Conservation (phyloP, 2,113 vertebrate species). For the Sterrhoptilus dennistouni region DNA sequence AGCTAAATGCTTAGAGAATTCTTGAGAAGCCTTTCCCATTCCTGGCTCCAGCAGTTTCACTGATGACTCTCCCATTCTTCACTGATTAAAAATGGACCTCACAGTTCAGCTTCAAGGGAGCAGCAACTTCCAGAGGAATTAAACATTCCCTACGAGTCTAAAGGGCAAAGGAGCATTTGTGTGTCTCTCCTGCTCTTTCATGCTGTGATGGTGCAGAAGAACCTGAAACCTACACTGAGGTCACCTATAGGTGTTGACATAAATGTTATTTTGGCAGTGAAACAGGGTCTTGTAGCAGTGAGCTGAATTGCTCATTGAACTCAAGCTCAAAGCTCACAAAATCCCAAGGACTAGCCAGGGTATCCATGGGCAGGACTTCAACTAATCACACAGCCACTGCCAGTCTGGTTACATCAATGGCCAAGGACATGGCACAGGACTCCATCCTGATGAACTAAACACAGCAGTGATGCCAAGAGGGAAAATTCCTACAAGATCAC, state of each 20-base stretch:
- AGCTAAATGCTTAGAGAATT: neutral
- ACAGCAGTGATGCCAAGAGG: neutral
- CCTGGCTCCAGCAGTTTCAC: neutral
- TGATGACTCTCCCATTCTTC: neutral
- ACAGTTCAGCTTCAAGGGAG: neutral
- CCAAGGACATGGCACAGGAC: neutral
- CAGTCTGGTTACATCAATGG: neutral
- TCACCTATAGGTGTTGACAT: neutral
- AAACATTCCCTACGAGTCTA: neutral
- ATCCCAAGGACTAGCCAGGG: neutral
- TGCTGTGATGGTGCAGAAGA: neutral
- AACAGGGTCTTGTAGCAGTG: neutral
- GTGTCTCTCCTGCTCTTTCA: neutral
- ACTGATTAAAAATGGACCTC: neutral
- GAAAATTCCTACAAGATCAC: conserved; percentile 29
- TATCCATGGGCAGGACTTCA: neutral
- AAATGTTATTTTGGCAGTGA: neutral
- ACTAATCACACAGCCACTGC: neutral
- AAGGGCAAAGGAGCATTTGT: fast-evolving
- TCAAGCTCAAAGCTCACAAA: neutral
- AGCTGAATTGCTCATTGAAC: neutral
- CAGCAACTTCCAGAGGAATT: neutral
- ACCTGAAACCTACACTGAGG: neutral
- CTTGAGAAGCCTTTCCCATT: neutral
- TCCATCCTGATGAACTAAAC: neutral